Percentiles rank a stretch among this genome's conserved stretches.
Conservation (phyloP, 2,113 vertebrate genomes). For the Gallinago media region DNA sequence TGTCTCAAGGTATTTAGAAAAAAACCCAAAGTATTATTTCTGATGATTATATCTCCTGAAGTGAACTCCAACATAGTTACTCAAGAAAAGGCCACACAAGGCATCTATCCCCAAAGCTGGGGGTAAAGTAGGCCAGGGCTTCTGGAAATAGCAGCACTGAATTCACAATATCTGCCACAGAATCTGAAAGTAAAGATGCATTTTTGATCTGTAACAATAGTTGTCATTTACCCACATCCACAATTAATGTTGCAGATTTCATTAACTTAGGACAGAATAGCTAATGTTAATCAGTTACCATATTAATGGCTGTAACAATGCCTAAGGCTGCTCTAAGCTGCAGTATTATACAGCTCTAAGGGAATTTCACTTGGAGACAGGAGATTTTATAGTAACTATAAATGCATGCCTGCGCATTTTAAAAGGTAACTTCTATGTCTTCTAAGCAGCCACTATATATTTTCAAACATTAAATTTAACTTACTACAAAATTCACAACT, state of each 20-base stretch:
- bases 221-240: not conserved
- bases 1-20: not conserved
- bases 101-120: constrained; percentile 28
- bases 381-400: not conserved
- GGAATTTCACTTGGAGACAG: not conserved
- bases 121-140: constrained; percentile 29
- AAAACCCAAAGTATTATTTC: not conserved
- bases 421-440: not conserved
- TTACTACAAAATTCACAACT: not conserved
- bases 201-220: not conserved
- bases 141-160: constrained; percentile 38
- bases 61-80: constrained; percentile 14
- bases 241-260: not conserved
- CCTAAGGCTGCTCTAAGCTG: not conserved
- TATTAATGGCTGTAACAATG: not conserved
- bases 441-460: not conserved
- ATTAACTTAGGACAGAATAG: not conserved
- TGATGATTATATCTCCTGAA: not conserved
- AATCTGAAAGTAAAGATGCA: not conserved
- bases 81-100: constrained; percentile 14
- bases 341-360: not conserved
- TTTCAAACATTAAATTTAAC: not conserved
- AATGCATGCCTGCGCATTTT: not conserved
- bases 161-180: not conserved
- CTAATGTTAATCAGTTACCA: not conserved